A percentile compares a stretch with the other conserved stretches of the same genome.
phyloP scores from a whole-genome alignment of 2,888 invertebrate species.

The Conomelus anceps region DNA sequence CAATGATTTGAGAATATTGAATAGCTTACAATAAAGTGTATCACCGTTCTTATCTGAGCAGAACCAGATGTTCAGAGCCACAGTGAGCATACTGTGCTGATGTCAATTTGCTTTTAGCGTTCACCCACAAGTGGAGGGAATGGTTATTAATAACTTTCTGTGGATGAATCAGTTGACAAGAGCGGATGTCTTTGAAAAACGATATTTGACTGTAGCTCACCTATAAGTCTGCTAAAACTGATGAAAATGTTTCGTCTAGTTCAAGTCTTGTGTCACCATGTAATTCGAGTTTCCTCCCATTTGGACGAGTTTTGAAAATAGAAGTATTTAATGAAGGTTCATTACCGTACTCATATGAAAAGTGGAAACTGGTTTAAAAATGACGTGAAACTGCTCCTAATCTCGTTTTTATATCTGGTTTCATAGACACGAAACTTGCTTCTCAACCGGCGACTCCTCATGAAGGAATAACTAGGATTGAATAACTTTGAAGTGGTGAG shows the following conservation, averaged over 20 bases:
- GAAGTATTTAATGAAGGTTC: neutral
- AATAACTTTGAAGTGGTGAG: neutral
- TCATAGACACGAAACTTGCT: neutral
- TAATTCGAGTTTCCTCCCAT: neutral
- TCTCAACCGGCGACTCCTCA: neutral
- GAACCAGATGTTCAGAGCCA: neutral
- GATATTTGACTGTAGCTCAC: neutral
- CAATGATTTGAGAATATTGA: too few relatives aligned
- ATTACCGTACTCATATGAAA: neutral
- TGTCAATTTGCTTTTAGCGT: neutral
- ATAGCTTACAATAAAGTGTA: neutral
- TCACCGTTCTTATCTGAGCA: neutral
- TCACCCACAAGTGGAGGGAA: neutral
- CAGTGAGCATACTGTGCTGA: neutral
- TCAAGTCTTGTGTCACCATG: neutral
- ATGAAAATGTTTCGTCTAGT: neutral
- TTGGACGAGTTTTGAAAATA: neutral
- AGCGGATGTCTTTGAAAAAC: neutral
- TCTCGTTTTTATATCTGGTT: neutral
- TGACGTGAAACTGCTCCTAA: neutral
- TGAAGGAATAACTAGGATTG: neutral
- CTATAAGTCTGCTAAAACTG: neutral
- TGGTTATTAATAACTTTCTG: neutral
- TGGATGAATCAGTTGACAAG: neutral
- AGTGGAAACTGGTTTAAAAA: neutral